Conservation (phyloP, 2,113 vertebrate genomes). For the Rhinichthys klamathensis region DNA sequence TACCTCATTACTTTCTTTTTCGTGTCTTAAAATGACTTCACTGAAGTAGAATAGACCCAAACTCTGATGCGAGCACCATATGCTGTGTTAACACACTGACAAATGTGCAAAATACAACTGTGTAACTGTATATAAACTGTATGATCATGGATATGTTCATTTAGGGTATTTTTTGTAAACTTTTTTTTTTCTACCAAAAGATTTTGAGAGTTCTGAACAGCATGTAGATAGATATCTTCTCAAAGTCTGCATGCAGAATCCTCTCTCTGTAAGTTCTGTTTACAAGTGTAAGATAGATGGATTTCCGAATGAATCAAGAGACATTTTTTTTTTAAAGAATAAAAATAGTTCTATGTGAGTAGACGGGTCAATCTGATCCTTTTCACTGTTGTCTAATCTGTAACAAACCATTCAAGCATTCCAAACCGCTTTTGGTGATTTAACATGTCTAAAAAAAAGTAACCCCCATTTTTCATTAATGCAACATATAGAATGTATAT, state of each 20-base stretch:
- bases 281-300: slow-evolving; percentile 51
- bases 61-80: not conserved
- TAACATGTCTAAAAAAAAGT: not conserved
- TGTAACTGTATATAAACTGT: slow-evolving; percentile 52
- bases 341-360: slow-evolving; percentile 47
- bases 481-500: slow-evolving; percentile 50
- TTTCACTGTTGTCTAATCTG: slow-evolving; percentile 55
- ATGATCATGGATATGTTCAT: slow-evolving; percentile 48
- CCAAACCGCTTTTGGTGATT: slow-evolving; percentile 7
- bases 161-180: slow-evolving; percentile 57
- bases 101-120: slow-evolving; percentile 7
- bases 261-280: slow-evolving; percentile 47
- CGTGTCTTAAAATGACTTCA: slow-evolving; percentile 10
- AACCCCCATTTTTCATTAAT: slow-evolving; percentile 36
- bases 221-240: slow-evolving; percentile 55
- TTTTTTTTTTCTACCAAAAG: slow-evolving; percentile 47
- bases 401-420: slow-evolving; percentile 37
- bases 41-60: not conserved
- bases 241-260: slow-evolving; percentile 57
- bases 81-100: slow-evolving; percentile 13
- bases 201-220: slow-evolving; percentile 46
- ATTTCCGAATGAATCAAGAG: slow-evolving; percentile 49
- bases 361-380: slow-evolving; percentile 32
- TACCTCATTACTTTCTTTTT: slow-evolving; percentile 21
- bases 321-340: slow-evolving; percentile 27